Evolutionary conservation across 2,113 vertebrate species (phyloP).

Genomic region (Zosterops hypoxanthus): DNA sequence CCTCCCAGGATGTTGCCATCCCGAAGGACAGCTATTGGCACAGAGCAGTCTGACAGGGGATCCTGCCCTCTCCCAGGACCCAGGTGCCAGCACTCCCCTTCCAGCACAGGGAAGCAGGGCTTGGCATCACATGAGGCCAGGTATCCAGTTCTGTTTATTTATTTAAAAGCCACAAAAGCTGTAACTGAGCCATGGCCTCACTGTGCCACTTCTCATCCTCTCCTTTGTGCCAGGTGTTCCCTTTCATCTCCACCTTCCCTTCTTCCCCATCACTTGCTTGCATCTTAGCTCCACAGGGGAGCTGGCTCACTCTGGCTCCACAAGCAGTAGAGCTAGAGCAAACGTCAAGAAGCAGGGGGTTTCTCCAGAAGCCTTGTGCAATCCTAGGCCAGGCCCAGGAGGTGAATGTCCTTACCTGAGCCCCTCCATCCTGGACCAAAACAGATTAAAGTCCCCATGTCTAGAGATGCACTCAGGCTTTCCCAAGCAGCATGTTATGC

Average conservation of each 20-base stretch:
- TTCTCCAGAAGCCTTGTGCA: neutral
- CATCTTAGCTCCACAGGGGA: neutral
- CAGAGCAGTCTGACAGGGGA: rapidly evolving
- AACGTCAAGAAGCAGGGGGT: neutral
- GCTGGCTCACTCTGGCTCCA: neutral
- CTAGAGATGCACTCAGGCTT: neutral
- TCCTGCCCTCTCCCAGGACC: neutral
- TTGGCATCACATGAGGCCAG: neutral
- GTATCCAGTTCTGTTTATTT: slow-evolving; percentile 66
- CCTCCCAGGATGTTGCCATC: neutral
- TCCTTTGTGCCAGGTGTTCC: neutral
- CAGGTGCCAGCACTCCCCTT: neutral
- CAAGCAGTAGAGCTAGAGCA: neutral
- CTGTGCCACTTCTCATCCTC: neutral
- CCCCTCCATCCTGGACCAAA: rapidly evolving
- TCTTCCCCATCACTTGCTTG: neutral
- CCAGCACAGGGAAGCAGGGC: neutral
- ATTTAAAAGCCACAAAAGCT: slow-evolving; percentile 53
- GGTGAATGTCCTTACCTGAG: neutral
- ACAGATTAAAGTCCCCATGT: neutral
- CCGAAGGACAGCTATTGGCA: neutral
- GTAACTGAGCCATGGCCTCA: slow-evolving; percentile 5
- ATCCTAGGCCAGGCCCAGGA: neutral
- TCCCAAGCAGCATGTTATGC: neutral
- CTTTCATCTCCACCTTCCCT: neutral